Conservation (phyloP, 2,797 vertebrate genomes). For the Tokudaia muenninki region DNA sequence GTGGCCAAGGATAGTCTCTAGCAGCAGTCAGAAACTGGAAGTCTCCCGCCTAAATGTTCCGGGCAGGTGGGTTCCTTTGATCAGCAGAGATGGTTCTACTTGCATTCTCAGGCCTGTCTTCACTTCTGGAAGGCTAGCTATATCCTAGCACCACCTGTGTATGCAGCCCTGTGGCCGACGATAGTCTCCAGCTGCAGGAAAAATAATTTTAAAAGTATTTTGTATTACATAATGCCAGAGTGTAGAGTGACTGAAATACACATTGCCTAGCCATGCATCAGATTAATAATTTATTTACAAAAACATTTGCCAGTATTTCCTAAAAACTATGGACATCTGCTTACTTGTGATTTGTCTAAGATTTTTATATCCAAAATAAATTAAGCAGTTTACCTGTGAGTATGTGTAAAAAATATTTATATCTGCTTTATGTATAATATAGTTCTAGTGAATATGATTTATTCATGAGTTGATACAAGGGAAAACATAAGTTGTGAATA, state of each 20-base stretch:
- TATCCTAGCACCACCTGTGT: too few species aligned
- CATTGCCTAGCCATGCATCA: background rate
- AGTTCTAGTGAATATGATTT: background rate
- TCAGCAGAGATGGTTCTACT: too few species aligned
- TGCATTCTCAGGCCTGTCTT: too few species aligned
- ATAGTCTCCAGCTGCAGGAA: background rate
- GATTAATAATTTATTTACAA: background rate
- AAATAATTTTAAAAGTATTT: background rate
- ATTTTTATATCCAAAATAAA: background rate
- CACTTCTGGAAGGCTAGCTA: too few species aligned
- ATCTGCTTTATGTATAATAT: background rate
- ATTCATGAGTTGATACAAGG: background rate
- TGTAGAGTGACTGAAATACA: background rate
- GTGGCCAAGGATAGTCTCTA: too few species aligned
- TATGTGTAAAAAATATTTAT: background rate
- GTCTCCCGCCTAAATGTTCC: too few species aligned
- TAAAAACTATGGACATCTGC: background rate
- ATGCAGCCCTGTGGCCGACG: too few species aligned
- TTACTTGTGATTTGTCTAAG: background rate
- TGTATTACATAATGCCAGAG: background rate
- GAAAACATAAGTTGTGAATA: slow-evolving; percentile 27
- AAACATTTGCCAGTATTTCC: background rate
- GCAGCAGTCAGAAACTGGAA: too few species aligned
- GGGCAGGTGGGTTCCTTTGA: too few species aligned
- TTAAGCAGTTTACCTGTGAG: background rate